Conservation (phyloP, 2,888 invertebrate genomes). For the Zygogramma bicolorata region DNA sequence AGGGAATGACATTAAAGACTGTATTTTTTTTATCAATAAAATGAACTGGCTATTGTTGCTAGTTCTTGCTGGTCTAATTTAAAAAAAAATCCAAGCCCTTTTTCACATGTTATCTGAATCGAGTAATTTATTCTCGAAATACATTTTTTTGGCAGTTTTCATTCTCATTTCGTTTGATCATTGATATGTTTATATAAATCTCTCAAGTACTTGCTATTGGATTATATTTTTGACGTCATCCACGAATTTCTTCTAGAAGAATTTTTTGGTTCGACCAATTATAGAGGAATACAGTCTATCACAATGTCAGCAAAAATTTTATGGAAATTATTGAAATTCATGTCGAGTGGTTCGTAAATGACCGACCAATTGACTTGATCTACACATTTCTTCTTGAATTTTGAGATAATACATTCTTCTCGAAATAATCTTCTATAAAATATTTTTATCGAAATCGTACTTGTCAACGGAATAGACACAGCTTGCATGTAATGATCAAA, state of each 20-base stretch:
- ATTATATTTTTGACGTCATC: background rate
- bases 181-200: background rate
- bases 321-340: background rate
- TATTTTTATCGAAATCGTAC: background rate
- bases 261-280: background rate
- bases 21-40: too few species aligned
- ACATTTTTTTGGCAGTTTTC: too few species aligned
- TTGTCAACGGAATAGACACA: background rate
- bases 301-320: background rate
- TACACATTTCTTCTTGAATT: background rate
- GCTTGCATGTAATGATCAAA: background rate
- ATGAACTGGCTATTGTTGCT: too few species aligned
- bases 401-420: too few species aligned
- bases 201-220: background rate
- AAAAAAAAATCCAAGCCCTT: too few species aligned
- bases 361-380: background rate
- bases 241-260: background rate
- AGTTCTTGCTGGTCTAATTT: too few species aligned
- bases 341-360: background rate
- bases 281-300: background rate
- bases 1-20: too few species aligned
- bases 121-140: too few species aligned
- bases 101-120: too few species aligned
- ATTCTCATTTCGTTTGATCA: too few species aligned
- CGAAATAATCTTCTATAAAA: too few species aligned